These are phyloP conservation scores for Pachliopta kotzebuea DNA, from an alignment of 2,888 invertebrate species.

Conservation along the genomic window DNA sequence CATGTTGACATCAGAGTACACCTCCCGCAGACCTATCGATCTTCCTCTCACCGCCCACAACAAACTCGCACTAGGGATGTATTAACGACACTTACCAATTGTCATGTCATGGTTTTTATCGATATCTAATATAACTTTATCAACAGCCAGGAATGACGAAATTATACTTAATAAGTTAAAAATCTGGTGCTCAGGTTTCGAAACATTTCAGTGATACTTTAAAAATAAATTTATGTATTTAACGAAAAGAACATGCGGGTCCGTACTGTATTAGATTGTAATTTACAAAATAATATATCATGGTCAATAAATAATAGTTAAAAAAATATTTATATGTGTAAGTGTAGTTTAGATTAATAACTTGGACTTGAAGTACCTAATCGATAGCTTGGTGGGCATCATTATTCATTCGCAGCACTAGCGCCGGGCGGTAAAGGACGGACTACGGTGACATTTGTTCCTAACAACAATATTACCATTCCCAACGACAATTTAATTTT, in stretches of 20 bases:
- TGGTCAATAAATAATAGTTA: no score
- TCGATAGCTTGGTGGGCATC: slow-evolving; percentile 4
- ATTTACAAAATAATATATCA: no score
- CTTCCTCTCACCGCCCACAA: slow-evolving; percentile 43
- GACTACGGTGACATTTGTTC: slow-evolving; percentile 33
- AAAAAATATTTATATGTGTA: no score
- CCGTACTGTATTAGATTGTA: no score
- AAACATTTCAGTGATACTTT: no score
- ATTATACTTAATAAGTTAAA: no score
- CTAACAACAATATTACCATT: slow-evolving; percentile 11
- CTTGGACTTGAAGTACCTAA: background rate
- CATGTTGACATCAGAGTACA: slow-evolving; percentile 67
- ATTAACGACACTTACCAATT: slow-evolving; percentile 7
- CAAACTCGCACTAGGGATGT: slow-evolving; percentile 36
- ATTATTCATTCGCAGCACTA: background rate
- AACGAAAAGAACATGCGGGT: no score
- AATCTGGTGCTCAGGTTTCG: no score
- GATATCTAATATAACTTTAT: background rate
- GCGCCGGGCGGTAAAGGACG: slow-evolving; percentile 22
- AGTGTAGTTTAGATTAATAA: no score
- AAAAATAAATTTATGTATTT: no score
- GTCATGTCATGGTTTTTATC: slow-evolving; percentile 11
- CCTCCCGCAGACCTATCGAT: slow-evolving; percentile 51
- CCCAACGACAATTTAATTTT: background rate
- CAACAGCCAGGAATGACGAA: no score